A percentile compares a stretch with the other conserved stretches of the same genome.
phyloP scores from a whole-genome alignment of 2,113 vertebrate species.

The Trochalopteron elliotii region DNA sequence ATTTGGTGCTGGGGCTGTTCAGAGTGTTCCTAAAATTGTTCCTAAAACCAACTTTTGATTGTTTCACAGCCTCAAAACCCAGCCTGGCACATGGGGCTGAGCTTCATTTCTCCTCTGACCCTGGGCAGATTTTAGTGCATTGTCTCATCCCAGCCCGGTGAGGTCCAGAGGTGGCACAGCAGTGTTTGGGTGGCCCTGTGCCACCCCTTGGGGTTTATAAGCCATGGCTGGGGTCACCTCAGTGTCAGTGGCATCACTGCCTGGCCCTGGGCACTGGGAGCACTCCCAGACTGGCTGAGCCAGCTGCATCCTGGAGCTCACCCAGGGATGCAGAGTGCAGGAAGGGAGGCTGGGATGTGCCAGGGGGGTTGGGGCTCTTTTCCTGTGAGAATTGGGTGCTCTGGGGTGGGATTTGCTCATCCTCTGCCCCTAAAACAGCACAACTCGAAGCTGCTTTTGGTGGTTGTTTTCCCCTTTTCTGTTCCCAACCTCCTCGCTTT shows the following conservation, averaged over 20 bases:
- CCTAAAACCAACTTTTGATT: no score
- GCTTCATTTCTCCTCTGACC: background rate
- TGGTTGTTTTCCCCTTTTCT: background rate
- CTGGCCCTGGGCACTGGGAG: fast-evolving
- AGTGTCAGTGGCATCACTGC: background rate
- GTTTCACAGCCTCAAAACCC: no score
- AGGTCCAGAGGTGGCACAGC: background rate
- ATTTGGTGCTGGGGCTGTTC: background rate
- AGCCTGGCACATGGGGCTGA: background rate
- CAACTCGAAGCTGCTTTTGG: fast-evolving
- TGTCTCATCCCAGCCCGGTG: background rate
- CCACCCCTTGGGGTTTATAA: background rate
- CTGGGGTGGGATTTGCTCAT: background rate
- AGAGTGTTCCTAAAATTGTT: background rate
- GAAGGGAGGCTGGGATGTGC: background rate
- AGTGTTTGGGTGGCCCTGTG: background rate
- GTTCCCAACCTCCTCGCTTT: fast-evolving
- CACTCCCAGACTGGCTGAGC: background rate
- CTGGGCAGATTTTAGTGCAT: fast-evolving
- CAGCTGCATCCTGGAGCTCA: background rate
- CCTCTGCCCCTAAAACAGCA: background rate
- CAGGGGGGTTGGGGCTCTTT: fast-evolving
- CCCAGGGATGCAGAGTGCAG: background rate
- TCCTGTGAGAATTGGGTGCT: background rate
- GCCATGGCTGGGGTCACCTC: background rate